phyloP scores from a whole-genome alignment of 1,140 invertebrate species.

The Drosophila kanapiae region DNA sequence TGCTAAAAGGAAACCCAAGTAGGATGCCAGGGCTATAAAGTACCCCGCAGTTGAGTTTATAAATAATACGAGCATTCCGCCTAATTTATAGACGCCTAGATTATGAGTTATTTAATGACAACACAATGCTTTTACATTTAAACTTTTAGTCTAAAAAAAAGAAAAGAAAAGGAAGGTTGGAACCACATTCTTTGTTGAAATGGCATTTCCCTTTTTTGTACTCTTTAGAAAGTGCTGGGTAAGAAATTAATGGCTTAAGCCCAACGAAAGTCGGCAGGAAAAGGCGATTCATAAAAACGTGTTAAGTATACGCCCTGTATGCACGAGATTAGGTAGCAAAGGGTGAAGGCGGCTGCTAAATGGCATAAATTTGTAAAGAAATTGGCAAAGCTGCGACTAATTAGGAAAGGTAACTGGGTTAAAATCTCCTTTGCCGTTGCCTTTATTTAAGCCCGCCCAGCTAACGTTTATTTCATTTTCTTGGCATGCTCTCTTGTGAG shows the following conservation, averaged over 20 bases:
- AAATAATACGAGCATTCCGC: constrained; percentile 12
- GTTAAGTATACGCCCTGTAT: constrained; percentile 50
- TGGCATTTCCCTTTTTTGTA: background rate
- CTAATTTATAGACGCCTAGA: constrained; percentile 22
- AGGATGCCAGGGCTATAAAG: background rate
- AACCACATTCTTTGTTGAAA: background rate
- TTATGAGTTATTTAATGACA: constrained; percentile 18
- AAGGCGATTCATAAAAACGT: constrained; percentile 52
- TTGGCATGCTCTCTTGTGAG: background rate
- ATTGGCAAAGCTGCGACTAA: constrained; percentile 51
- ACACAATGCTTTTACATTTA: constrained; percentile 3
- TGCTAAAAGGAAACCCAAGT: constrained; percentile 34
- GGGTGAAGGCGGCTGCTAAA: constrained; percentile 24
- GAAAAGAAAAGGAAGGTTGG: no score
- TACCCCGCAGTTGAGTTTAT: constrained; percentile 2
- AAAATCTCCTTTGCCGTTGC: constrained; percentile 27
- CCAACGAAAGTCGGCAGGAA: constrained; percentile 16
- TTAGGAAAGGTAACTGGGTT: constrained; percentile 54
- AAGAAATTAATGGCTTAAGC: constrained; percentile 14
- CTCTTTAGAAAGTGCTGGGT: background rate
- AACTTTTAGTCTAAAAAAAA: background rate
- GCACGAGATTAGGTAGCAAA: constrained; percentile 19
- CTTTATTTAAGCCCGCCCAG: background rate
- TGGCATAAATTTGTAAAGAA: constrained; percentile 55
- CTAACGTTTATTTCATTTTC: constrained; percentile 18